phyloP scores from a whole-genome alignment of 1,140 invertebrate genomes.

The Drosophila nannoptera region DNA sequence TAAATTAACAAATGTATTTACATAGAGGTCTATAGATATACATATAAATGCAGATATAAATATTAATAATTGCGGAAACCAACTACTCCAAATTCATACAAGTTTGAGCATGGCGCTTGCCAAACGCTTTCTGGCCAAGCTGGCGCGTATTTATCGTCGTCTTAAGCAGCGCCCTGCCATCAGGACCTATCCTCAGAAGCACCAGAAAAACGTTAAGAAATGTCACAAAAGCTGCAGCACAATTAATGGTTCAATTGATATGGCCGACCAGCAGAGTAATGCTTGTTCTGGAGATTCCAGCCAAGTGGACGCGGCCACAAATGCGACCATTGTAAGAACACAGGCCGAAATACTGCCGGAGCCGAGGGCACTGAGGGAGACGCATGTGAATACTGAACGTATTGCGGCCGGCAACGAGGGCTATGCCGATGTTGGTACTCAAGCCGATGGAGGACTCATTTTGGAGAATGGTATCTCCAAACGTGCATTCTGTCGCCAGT shows the following conservation, averaged over 20 bases:
- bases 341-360: conserved; percentile 1
- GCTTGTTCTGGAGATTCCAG: too few relatives aligned
- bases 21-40: neutral
- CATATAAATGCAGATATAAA: neutral
- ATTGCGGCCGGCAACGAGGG: neutral
- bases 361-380: neutral
- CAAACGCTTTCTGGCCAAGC: conserved; percentile 19
- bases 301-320: neutral
- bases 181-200: neutral
- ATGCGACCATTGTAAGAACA: neutral
- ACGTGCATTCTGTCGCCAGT: conserved; percentile 22
- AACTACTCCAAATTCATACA: neutral
- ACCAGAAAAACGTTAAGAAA: neutral
- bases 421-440: neutral
- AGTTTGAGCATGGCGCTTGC: conserved; percentile 14
- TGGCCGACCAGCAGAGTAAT: neutral
- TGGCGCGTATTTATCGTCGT: conserved; percentile 16
- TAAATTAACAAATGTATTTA: neutral
- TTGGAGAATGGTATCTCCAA: conserved; percentile 28
- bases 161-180: neutral
- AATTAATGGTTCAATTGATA: neutral
- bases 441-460: conserved; percentile 14
- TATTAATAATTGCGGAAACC: neutral
- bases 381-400: neutral
- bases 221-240: conserved; percentile 12